These are phyloP conservation scores for Galagoides demidoff DNA, from an alignment of 2,797 vertebrate species.

Conservation along the genomic window DNA sequence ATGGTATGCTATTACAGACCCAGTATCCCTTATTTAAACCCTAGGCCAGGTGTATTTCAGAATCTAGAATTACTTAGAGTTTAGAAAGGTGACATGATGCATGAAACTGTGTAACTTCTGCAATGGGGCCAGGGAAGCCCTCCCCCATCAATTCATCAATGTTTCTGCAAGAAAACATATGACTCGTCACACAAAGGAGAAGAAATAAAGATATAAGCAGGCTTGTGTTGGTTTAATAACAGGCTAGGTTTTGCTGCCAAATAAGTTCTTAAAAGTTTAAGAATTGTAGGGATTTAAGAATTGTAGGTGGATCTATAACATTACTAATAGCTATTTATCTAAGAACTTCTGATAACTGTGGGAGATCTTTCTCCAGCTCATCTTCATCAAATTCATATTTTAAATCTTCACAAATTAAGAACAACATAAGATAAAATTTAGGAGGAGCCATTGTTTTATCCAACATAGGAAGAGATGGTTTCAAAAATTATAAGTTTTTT, in stretches of 20 bases:
- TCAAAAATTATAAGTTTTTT: conserved; percentile 26
- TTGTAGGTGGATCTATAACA: background rate
- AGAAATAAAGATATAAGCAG: background rate
- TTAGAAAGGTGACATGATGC: background rate
- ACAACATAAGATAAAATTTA: background rate
- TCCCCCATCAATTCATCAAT: background rate
- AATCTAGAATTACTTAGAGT: conserved; percentile 11
- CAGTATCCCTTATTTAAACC: background rate
- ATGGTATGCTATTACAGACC: background rate
- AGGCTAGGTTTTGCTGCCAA: background rate
- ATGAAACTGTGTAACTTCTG: background rate
- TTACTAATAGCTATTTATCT: background rate
- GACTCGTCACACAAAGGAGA: background rate
- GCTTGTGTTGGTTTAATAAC: background rate
- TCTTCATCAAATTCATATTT: conserved; percentile 6
- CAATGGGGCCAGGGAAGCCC: background rate
- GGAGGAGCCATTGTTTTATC: background rate
- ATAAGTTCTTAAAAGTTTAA: background rate
- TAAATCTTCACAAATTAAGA: conserved; percentile 30
- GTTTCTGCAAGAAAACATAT: background rate
- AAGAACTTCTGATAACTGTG: background rate
- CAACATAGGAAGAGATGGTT: background rate
- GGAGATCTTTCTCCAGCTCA: background rate
- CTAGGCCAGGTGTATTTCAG: background rate
- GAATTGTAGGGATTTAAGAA: background rate